Evolutionary conservation across 2,888 invertebrate genomes (phyloP).

Genomic region (Diabrotica balteata): DNA sequence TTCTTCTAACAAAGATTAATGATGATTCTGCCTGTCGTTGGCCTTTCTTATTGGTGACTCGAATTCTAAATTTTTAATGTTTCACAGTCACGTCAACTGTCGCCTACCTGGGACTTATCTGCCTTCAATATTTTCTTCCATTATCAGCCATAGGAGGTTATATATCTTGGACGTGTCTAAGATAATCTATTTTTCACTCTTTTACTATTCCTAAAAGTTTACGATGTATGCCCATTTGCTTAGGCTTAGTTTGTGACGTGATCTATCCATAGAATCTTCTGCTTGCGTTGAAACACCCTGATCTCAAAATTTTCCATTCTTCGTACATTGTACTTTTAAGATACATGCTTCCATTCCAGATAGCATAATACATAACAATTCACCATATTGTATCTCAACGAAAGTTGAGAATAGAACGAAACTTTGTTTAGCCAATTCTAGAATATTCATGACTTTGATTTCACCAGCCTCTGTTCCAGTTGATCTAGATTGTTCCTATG

Average conservation of each 20-base stretch:
- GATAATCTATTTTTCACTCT: background rate
- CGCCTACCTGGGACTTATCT: background rate
- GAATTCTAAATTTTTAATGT: background rate
- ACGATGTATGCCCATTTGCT: too few species aligned
- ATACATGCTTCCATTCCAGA: background rate
- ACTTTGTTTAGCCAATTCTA: too few species aligned
- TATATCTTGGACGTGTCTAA: background rate
- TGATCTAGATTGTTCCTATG: too few species aligned
- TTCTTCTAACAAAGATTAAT: too few species aligned
- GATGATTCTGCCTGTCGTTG: too few species aligned
- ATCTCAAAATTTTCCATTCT: background rate
- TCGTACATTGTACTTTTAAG: background rate
- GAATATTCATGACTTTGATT: too few species aligned
- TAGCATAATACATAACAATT: background rate
- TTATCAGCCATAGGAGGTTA: background rate
- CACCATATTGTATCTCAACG: too few species aligned
- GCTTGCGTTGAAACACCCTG: background rate
- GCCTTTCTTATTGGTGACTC: too few species aligned
- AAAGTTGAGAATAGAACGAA: too few species aligned
- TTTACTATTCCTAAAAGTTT: too few species aligned
- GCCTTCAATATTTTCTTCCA: background rate
- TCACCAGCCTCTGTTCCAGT: too few species aligned
- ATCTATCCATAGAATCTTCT: background rate
- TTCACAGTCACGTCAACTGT: background rate
- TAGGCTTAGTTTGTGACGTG: background rate